Base-by-base conservation (phyloP, 2,797 vertebrate species). In the Sphenopsis melanotis region DNA sequence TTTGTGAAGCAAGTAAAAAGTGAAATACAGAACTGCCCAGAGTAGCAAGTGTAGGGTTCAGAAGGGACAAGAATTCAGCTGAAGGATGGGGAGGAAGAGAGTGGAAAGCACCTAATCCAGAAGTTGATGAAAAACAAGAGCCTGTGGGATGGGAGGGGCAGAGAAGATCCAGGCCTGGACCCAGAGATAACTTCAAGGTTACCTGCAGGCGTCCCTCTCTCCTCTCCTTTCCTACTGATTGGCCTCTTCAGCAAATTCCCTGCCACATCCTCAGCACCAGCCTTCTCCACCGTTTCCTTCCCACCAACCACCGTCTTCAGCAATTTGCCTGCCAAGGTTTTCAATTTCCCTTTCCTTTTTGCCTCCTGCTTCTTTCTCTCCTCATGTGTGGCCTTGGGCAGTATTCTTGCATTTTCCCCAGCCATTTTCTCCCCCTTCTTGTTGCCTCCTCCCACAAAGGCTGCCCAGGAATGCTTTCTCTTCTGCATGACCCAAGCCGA, bases 401-500 rank as follows among this genome's bases (percentile, higher is more conserved):
- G 68, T 61, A 96, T 95, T 44, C 60, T 80, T 83, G 83, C 3
- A 1, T 91, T 53, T 91, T 97, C 96, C 21, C 34, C 88, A 0
- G 69, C 6, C 41, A 15, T 55, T 11, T 76, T 76, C 55, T 93
- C 49, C 39, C 30, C 15, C 17, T 91, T 95, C 34, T 90, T 95
- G 56, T 64, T 61, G 34, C 49, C 41, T 88, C 36, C n/a, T 83
- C 46, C 64, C 1, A 0, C 0, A 1, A 55, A 37, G 53, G 50
- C 10, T 79, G 26, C n/a, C 69, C 80, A 93, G 61, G 52, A 85
- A 60, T 19, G 27, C 30, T 84, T 96, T 5, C 2, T 70, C 61
- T 87, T 97, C 78, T 36, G 88, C 96, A 96, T 96, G 36, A 84
- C 82, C 49, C 60, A 50, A 84, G 70, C 15, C 80, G 68, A 65